Evolutionary conservation across 1,140 invertebrate species (phyloP).

Genomic region (Pseudomyrmex cubaensis): DNA sequence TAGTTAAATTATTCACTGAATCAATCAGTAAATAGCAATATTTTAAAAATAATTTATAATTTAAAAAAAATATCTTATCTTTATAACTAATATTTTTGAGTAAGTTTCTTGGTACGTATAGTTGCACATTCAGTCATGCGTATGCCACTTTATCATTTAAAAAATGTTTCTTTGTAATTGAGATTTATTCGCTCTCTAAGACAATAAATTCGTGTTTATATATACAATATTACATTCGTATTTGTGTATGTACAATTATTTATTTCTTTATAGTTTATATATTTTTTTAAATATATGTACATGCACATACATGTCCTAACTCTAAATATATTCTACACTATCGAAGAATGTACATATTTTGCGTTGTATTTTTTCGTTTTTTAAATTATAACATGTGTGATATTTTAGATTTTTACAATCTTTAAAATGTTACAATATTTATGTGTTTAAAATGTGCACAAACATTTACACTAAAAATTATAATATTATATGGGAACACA

Average conservation of each 20-base stretch:
- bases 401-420: conserved; percentile 31
- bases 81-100: too few relatives aligned
- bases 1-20: too few relatives aligned
- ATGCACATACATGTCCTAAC: conserved; percentile 2
- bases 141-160: neutral
- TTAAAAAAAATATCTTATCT: too few relatives aligned
- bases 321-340: neutral
- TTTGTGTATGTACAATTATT: conserved; percentile 59
- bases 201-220: conserved; percentile 52
- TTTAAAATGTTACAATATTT: conserved; percentile 29
- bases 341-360: conserved; percentile 22
- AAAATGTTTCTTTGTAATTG: conserved; percentile 56
- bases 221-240: conserved; percentile 4
- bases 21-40: too few relatives aligned
- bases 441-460: conserved; percentile 3
- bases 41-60: too few relatives aligned
- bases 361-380: neutral
- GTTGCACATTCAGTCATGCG: conserved; percentile 33
- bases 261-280: conserved; percentile 18
- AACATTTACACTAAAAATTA: neutral
- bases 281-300: conserved; percentile 45
- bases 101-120: too few relatives aligned
- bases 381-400: neutral
- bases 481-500: neutral
- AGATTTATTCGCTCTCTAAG: conserved; percentile 58